Conservation (phyloP, 2,888 invertebrate species). For the Neria commutata region DNA sequence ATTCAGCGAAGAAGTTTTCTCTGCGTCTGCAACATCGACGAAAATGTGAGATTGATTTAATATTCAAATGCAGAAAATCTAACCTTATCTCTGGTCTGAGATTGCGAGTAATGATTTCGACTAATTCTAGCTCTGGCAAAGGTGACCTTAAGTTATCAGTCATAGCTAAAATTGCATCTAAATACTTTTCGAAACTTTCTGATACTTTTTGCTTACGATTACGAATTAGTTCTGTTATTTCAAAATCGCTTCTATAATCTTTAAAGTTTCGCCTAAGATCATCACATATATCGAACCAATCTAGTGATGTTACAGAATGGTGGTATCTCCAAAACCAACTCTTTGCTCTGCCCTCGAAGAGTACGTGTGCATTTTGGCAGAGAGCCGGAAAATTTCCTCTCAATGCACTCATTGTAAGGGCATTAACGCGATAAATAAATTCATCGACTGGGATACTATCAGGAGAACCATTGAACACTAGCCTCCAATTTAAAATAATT, state of each 20-base stretch:
- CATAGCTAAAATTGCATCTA: background rate
- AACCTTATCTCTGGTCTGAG: background rate
- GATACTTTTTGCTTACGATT: conserved; percentile 9
- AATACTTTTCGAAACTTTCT: background rate
- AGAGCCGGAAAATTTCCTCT: background rate
- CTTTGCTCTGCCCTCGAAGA: conserved; percentile 15
- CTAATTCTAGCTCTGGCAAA: too few species aligned
- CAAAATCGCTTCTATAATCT: conserved; percentile 4
- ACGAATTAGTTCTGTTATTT: conserved; percentile 3
- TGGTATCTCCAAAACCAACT: conserved; percentile 16
- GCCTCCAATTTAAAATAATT: conserved; percentile 8
- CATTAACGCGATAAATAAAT: background rate
- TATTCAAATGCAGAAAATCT: background rate
- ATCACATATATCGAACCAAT: conserved; percentile 6
- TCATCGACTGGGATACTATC: conserved; percentile 3
- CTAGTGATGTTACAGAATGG: background rate
- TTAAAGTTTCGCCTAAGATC: background rate
- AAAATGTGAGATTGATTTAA: background rate
- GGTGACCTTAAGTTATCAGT: background rate
- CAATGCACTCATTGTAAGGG: background rate
- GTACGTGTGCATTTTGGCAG: background rate
- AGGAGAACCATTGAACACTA: conserved; percentile 3
- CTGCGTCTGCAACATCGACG: background rate
- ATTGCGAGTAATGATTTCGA: too few species aligned
- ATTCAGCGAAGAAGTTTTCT: background rate